A percentile compares a stretch with the other conserved stretches of the same genome.
Conservation (phyloP, 1,140 invertebrate species). For the Condylostylus longicornis region DNA sequence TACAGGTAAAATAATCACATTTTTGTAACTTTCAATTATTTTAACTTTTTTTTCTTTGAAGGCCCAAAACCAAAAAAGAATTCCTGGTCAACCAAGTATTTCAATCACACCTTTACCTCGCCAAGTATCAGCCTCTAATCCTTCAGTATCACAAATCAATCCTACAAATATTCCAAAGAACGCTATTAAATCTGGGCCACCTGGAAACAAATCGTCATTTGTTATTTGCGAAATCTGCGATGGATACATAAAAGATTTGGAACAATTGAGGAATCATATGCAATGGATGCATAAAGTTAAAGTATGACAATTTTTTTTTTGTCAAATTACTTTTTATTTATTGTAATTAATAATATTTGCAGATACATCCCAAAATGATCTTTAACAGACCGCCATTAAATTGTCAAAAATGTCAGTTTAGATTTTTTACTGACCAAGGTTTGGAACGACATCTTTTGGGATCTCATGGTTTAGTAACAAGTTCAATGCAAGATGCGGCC, state of each 20-base stretch:
- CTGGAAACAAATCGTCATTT: slow-evolving; percentile 58
- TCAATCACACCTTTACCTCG: slow-evolving; percentile 78
- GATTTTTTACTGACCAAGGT: slow-evolving; percentile 59
- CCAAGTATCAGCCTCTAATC: slow-evolving; percentile 29
- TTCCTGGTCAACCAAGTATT: slow-evolving; percentile 63
- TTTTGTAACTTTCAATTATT: too few species aligned
- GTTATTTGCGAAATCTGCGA: slow-evolving; percentile 93
- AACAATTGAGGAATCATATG: slow-evolving; percentile 86
- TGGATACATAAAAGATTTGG: slow-evolving; percentile 86
- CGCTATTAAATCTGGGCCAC: slow-evolving; percentile 34
- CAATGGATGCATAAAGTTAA: slow-evolving; percentile 94
- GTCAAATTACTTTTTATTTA: too few species aligned
- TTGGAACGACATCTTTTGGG: slow-evolving; percentile 83
- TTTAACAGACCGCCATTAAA: slow-evolving; percentile 86
- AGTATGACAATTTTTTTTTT: slow-evolving; percentile 12
- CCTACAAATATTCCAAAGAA: slow-evolving; percentile 32
- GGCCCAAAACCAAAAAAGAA: too few species aligned
- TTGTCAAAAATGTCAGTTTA: slow-evolving; percentile 89
- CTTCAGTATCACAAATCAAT: slow-evolving; percentile 33
- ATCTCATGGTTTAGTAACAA: slow-evolving; percentile 84
- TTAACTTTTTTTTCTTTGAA: too few species aligned
- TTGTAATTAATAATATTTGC: not conserved
- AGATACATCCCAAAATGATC: slow-evolving; percentile 90
- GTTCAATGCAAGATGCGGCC: slow-evolving; percentile 88
- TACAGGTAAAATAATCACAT: too few species aligned